Percentiles rank a stretch among this genome's conserved stretches.
These are phyloP conservation scores for Cecidostiba fungosa DNA, from an alignment of 2,888 invertebrate species.

Conservation along the genomic window DNA sequence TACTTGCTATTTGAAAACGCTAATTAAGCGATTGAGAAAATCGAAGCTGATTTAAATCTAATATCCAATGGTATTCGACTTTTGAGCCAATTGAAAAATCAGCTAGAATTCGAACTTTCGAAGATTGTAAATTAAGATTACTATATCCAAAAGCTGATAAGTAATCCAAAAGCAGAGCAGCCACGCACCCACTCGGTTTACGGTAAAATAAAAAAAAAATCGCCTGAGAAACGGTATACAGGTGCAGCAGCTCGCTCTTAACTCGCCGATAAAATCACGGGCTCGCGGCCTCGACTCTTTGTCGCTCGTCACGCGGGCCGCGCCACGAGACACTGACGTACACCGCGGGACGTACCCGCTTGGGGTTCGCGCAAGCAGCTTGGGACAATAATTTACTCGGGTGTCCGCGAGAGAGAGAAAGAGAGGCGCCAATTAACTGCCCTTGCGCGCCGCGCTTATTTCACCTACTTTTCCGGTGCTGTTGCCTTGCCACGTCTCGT, in stretches of 20 bases:
- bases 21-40: background rate
- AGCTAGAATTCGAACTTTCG: background rate
- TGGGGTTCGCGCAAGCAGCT: background rate
- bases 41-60: background rate
- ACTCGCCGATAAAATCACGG: conserved; percentile 54
- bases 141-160: background rate
- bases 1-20: background rate
- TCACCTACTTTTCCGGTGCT: conserved; percentile 68
- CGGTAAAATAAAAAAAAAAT: background rate
- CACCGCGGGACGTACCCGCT: conserved; percentile 50
- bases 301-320: conserved; percentile 60
- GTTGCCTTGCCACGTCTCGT: conserved; percentile 24
- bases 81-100: background rate
- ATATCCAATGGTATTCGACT: background rate
- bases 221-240: conserved; percentile 26
- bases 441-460: conserved; percentile 67
- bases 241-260: conserved; percentile 40
- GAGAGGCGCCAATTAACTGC: conserved; percentile 73
- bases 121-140: background rate
- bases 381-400: conserved; percentile 71
- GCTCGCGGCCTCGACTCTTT: conserved; percentile 10
- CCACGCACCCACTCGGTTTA: background rate
- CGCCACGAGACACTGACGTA: conserved; percentile 66
- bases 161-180: background rate
- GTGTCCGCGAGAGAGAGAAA: conserved; percentile 70